Evolutionary conservation across 2,113 vertebrate species (phyloP).

Genomic region (Myotis davidii): DNA sequence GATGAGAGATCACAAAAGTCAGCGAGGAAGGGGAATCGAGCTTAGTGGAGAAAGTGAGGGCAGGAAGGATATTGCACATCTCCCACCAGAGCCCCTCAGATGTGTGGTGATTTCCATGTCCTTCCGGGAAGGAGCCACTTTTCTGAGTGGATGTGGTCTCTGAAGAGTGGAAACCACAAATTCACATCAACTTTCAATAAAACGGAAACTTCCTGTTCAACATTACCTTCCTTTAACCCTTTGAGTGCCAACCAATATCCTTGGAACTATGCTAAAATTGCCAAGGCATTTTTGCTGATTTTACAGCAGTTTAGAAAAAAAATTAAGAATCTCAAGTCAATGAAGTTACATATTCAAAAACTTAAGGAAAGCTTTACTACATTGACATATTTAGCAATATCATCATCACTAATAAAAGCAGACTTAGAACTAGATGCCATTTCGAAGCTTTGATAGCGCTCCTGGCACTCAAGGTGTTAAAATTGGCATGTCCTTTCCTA

Average conservation of each 20-base stretch:
- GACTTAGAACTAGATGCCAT: too few relatives aligned
- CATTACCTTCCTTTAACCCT: background rate
- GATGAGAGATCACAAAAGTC: background rate
- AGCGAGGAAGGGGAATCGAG: fast-evolving
- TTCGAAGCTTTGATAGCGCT: too few relatives aligned
- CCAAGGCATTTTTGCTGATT: too few relatives aligned
- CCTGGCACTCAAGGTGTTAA: background rate
- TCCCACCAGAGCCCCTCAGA: background rate
- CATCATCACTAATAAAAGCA: too few relatives aligned
- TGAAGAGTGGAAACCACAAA: background rate
- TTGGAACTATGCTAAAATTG: too few relatives aligned
- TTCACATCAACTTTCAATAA: background rate
- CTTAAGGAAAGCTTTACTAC: too few relatives aligned
- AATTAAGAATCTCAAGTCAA: too few relatives aligned
- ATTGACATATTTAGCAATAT: too few relatives aligned
- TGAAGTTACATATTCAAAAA: too few relatives aligned
- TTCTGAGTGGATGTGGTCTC: background rate
- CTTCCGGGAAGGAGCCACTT: background rate
- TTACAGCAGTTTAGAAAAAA: too few relatives aligned
- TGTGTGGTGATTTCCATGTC: background rate
- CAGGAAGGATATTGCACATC: background rate
- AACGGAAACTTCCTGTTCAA: background rate
- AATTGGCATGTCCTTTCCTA: background rate
- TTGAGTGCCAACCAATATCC: too few relatives aligned
- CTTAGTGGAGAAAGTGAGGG: too few relatives aligned